A percentile compares a stretch with the other conserved stretches of the same genome.
phyloP scores from a whole-genome alignment of 2,797 vertebrate genomes.

The Ptychadena robeensis region DNA sequence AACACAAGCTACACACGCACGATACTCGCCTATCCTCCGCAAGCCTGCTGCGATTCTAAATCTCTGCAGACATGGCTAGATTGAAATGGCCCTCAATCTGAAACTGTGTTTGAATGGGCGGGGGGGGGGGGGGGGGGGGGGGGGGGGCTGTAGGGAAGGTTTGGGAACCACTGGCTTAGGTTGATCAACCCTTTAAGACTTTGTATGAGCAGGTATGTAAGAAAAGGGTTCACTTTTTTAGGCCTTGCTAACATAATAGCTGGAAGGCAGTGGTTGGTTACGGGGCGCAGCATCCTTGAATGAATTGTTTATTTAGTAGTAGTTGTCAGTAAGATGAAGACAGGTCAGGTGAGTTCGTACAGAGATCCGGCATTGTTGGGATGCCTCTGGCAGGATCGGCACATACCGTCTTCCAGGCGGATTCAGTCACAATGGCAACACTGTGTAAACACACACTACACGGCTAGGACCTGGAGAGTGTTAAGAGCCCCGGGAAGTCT shows the following conservation, averaged over 20 bases:
- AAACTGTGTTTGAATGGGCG: no score
- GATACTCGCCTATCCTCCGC: no score
- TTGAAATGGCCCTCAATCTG: no score
- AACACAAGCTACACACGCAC: no score
- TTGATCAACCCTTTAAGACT: no score
- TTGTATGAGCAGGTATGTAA: no score
- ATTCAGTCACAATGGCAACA: slow-evolving; percentile 39
- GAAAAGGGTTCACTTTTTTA: not conserved
- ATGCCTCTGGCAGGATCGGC: slow-evolving; percentile 6
- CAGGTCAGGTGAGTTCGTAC: slow-evolving; percentile 12
- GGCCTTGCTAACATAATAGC: not conserved
- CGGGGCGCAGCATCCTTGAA: not conserved
- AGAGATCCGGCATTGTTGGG: not conserved
- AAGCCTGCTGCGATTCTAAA: no score
- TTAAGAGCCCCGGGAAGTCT: not conserved
- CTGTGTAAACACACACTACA: slow-evolving; percentile 23
- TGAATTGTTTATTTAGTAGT: not conserved
- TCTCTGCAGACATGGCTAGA: no score
- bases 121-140: no score
- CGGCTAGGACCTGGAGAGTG: slow-evolving; percentile 22
- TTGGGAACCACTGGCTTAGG: no score
- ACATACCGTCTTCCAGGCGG: not conserved
- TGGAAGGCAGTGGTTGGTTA: not conserved
- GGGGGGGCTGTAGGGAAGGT: no score
- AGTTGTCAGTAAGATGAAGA: not conserved